These are phyloP conservation scores for Oryzias curvinotus DNA, from an alignment of 2,113 vertebrate species.

Conservation along the genomic window DNA sequence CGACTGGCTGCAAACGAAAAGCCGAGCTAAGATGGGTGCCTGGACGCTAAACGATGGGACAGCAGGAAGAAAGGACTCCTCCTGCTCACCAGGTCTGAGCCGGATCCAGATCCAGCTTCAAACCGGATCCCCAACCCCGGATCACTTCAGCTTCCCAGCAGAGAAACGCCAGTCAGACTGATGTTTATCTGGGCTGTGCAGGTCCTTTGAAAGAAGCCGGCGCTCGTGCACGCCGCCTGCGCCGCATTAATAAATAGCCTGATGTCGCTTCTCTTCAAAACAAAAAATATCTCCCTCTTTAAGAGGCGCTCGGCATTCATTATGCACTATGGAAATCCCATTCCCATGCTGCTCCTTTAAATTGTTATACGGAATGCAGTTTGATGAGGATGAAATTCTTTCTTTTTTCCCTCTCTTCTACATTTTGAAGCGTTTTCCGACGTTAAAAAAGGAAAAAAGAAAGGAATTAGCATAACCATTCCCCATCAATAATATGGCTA, in stretches of 20 bases:
- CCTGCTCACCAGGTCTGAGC: too few species aligned
- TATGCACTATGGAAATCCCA: conserved; percentile 79
- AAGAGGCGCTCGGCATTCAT: conserved; percentile 71
- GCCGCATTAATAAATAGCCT: conserved; percentile 62
- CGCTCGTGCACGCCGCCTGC: background rate
- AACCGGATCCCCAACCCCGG: too few species aligned
- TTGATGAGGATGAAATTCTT: conserved; percentile 87
- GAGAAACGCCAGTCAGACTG: too few species aligned
- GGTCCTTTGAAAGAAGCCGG: background rate
- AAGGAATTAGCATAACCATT: conserved; percentile 92
- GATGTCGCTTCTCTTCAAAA: conserved; percentile 63
- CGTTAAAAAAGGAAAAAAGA: conserved; percentile 83
- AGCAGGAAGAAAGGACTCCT: too few species aligned
- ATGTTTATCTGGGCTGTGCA: too few species aligned
- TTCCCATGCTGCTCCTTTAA: conserved; percentile 81
- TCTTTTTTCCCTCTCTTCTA: conserved; percentile 19
- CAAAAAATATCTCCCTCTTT: conserved; percentile 60
- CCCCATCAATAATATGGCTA: conserved; percentile 92
- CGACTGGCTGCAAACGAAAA: too few species aligned
- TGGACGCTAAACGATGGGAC: too few species aligned
- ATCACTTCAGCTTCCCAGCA: too few species aligned
- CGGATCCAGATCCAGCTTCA: too few species aligned
- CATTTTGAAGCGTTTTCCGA: conserved; percentile 85
- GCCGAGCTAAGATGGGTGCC: too few species aligned
- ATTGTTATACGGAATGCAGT: conserved; percentile 85